Evolutionary conservation across 2,113 vertebrate species (phyloP), one percentile per base, ranked within the genome.

Genomic region (Prietella phreatophila): DNA sequence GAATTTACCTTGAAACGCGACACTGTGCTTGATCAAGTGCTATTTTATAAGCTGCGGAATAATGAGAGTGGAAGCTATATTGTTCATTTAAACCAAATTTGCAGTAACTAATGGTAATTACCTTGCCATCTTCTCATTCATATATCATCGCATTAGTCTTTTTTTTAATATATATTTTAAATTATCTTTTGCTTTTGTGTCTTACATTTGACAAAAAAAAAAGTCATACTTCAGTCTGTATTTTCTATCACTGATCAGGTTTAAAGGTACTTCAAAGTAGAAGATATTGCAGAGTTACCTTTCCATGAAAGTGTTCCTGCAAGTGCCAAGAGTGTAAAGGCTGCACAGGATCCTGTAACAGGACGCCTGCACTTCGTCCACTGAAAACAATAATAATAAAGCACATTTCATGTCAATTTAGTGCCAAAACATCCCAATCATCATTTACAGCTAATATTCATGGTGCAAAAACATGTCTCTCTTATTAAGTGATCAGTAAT

Each of bases 301-400:
- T 67, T 99, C 97, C 86, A 97, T 96, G 47, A 96, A 96, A 87
- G 97, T 95, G 92, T 95, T 97, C 92, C 96, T 96, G 93, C 95
- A 96, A 61, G 96, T 98, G 91, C 97, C 97, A 89, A 99, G 94
- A 88, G 96, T 94, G 90, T 98, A 97, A 58, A 99, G 96, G 91
- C 96, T 97, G 90, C 94, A 94, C 88, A 99, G 92, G 90, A 99
- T 98, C 93, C 95, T 96, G 80, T 98, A 99, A 93, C 97, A 98
- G 86, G 95, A 98, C 7, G 96, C 94, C 90, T 97, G 97, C 83
- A 98, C 95, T 90, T 96, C 95, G 81, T 97, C 97, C 95, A 97
- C 98, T 99, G 92, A 83, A 91, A 91, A 65, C 25, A 10, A 60
- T 53, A n/a, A 84, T 15, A 17, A 67, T 7, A 58, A 30, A 85